Base-by-base conservation (phyloP, 2,113 vertebrate species). In the Nannobrachium achirus region DNA sequence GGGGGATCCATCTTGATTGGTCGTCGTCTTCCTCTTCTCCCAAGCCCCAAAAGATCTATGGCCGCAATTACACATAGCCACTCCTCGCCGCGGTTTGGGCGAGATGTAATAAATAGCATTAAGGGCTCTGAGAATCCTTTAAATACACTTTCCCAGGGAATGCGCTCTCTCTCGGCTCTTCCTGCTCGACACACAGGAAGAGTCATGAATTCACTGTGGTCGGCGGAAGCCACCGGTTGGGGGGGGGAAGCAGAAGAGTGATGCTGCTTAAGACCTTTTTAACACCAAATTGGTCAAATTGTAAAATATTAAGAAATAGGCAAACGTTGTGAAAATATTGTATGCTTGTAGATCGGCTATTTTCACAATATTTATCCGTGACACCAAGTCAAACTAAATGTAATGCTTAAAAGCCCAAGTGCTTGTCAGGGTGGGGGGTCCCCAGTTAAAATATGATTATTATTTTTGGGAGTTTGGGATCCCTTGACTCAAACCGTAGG, bases 51-150 rank as follows among this genome's bases (percentile, higher is more conserved):
- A 69, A 90, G 91, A 93, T 90, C 83, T 85, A 90, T 87, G 82
- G 85, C 64, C 1, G 63, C 88, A 92, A 91, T 91, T 91, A 92
- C 86, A 82, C 65, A 80, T 74, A 78, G 76, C 78, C 78, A 84
- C 76, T 86, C 76, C 79, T 87, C 56, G 63, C 66, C 67, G 76
- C 85, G 76, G 87, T 84, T 59, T 65, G 73, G n/a, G 73, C 41
- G 78, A 88, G 74, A 80, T 79, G 88, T 89, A 91, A 90, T 90
- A 91, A 90, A 92, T 88, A 83, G 79, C 80, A 84, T 91, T 89
- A 91, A 88, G 78, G 82, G 63, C 80, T 81, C 73, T 72, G 76
- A 69, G 85, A 88, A 88, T 88, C 80, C 80, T 91, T 93, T 91
- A 91, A 91, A 90, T 86, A 89, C 76, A 88, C 83, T 79, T 78